A percentile compares a stretch with the other conserved stretches of the same genome.
Evolutionary conservation across 2,888 invertebrate genomes (phyloP).

Genomic region (Gasteruption jaculator): DNA sequence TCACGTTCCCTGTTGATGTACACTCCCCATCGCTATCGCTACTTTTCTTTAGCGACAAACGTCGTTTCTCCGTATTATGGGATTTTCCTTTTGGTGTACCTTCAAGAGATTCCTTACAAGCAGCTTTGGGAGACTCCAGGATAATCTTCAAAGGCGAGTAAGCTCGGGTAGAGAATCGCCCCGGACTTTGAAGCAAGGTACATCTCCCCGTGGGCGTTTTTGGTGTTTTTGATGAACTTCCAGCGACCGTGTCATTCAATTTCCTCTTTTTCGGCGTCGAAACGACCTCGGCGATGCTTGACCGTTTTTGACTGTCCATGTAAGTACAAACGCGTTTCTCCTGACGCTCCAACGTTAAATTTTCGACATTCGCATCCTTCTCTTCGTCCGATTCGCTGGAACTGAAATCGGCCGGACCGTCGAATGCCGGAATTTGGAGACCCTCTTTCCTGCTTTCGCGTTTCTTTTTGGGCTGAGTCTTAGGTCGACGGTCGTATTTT

Average conservation of each 20-base stretch:
- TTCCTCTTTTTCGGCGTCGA: conserved; percentile 34
- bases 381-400: conserved; percentile 33
- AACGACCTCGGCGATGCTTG: conserved; percentile 11
- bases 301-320: conserved; percentile 19
- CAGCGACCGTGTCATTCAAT: conserved; percentile 2
- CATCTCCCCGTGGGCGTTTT: conserved; percentile 24
- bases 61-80: no score
- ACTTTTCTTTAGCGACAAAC: no score
- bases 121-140: conserved; percentile 36
- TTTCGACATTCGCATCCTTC: conserved; percentile 28
- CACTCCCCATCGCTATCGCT: no score
- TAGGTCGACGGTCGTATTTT: no score
- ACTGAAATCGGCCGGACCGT: conserved; percentile 34
- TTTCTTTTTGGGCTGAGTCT: no score
- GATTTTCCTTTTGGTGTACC: no score
- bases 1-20: no score
- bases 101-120: no score
- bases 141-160: conserved; percentile 43
- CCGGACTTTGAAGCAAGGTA: conserved; percentile 31
- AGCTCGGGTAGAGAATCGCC: conserved; percentile 28
- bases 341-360: conserved; percentile 31
- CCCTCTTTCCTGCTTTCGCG: no score
- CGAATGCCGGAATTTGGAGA: conserved; percentile 34
- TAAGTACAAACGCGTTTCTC: conserved; percentile 39
- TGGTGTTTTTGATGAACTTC: conserved; percentile 25